Base-by-base conservation (phyloP, 2,797 vertebrate species). In the Sebastes miniatus region DNA sequence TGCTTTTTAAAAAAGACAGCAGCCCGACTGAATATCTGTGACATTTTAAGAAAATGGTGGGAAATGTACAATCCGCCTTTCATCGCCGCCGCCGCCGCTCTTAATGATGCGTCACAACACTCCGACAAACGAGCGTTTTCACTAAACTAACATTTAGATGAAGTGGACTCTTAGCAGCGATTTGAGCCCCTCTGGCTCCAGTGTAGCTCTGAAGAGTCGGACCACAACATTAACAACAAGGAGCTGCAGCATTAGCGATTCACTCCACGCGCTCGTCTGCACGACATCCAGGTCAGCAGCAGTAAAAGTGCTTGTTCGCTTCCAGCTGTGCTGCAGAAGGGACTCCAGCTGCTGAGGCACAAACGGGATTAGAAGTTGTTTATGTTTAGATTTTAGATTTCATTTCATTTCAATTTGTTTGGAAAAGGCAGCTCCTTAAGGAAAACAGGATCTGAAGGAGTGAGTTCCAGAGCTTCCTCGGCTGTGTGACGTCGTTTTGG, bases 101-200 rank as follows among this genome's bases (percentile, higher is more conserved):
- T 58, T 58, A 34, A 69, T 9, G 71, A 58, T 13, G 31, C 22
- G 3, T 64, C 34, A 50, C n/a, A 27, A 13, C 54, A 27, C 47
- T 56, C 43, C 32, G 10, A 3, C 64, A 24, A 18, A 74, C 6
- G 39, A 69, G 58, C 65, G 39, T 59, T 73, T 68, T 8, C 14
- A 54, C 36, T 13, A 32, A 79, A 75, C 32, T 1, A 69, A 43
- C 76, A 22, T 66, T 67, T 18, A 70, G 36, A 29, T 68, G 24
- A 79, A 83, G 77, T 76, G 47, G 77, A 57, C 63, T 68, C 56
- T 68, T 36, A 47, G 13, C 25, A 25, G 58, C 69, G 18, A 10
- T 69, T 31, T 69, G 22, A 78, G 57, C 57, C 14, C 18, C 65
- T 54, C 59, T 7, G 66, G 75, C 57, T 77, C 24, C 7, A 77